A percentile compares a stretch with the other conserved stretches of the same genome.
Evolutionary conservation across 2,113 vertebrate species (phyloP).

Genomic region (Prolemur simus): DNA sequence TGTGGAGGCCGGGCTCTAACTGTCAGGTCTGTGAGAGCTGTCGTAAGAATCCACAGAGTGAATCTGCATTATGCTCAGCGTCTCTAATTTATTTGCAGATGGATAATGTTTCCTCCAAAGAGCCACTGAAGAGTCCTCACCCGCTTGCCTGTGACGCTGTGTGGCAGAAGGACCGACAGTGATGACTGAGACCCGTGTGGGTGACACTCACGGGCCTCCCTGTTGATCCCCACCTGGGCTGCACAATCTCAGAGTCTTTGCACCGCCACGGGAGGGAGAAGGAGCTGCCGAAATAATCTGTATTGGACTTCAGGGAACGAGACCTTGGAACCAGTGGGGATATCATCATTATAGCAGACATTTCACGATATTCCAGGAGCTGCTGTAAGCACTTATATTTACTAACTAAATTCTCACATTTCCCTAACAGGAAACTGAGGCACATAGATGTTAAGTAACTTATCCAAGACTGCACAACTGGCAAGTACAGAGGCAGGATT

Average conservation of each 20-base stretch:
- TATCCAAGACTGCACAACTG: background rate
- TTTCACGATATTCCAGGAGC: background rate
- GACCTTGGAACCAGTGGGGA: background rate
- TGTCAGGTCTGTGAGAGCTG: fast-evolving
- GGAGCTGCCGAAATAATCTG: background rate
- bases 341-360: background rate
- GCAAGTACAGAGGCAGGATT: background rate
- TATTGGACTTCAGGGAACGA: background rate
- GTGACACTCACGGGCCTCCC: fast-evolving
- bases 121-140: background rate
- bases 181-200: background rate
- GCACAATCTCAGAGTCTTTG: background rate
- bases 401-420: background rate
- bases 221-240: background rate
- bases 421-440: background rate
- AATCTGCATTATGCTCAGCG: background rate
- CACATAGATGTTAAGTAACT: background rate
- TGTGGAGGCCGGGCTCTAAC: background rate
- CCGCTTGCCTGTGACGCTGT: background rate
- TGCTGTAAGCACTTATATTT: background rate
- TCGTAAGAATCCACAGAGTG: background rate
- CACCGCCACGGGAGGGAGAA: background rate
- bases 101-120: no score
- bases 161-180: background rate
- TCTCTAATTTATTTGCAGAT: background rate